A percentile compares a stretch with the other conserved stretches of the same genome.
phyloP scores from a whole-genome alignment of 2,113 vertebrate species.

The Petroica traversi region DNA sequence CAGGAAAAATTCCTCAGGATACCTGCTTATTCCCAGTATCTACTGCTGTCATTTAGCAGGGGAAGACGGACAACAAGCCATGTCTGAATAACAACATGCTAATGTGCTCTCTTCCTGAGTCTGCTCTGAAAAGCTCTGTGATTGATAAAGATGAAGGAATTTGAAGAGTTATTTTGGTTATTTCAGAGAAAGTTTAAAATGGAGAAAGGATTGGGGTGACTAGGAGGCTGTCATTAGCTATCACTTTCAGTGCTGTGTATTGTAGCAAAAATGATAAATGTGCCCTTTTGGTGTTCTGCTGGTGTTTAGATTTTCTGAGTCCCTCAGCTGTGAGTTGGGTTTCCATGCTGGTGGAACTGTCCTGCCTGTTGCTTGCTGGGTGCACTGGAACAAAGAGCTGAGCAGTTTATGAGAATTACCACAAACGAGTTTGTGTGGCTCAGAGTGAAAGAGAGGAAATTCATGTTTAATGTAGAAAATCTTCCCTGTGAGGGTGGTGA shows the following conservation, averaged over 20 bases:
- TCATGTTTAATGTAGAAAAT: neutral
- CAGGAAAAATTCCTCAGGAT: neutral
- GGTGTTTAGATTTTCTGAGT: neutral
- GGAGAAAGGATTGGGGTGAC: neutral
- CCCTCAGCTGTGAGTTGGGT: neutral
- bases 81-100: neutral
- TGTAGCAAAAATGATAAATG: neutral
- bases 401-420: neutral
- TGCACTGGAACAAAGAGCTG: neutral
- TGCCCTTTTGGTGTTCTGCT: neutral
- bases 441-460: neutral
- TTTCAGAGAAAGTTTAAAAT: neutral
- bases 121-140: neutral
- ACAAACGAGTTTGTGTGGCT: neutral
- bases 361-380: neutral
- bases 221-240: too few relatives aligned
- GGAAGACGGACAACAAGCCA: neutral
- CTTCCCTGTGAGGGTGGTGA: neutral
- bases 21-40: neutral
- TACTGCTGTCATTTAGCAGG: neutral
- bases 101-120: neutral
- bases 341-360: neutral
- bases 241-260: too few relatives aligned
- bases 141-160: neutral
- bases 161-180: neutral